These are phyloP conservation scores for Polyommatus icarus DNA, from an alignment of 2,888 invertebrate species.

Conservation along the genomic window DNA sequence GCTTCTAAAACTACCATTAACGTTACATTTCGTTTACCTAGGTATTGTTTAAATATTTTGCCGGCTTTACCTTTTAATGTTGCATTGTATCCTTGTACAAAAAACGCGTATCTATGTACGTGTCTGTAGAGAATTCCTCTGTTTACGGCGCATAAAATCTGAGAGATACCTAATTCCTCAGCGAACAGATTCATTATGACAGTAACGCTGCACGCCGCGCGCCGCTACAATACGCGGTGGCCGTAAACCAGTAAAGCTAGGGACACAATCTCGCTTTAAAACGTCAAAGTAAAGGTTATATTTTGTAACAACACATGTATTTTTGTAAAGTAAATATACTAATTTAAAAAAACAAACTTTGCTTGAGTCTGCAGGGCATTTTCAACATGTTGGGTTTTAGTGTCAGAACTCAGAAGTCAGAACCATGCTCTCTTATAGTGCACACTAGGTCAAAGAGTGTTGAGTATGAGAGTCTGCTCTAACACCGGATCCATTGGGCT, in stretches of 20 bases:
- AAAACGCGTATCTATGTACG: constrained; percentile 27
- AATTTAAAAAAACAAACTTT: too few relatives aligned
- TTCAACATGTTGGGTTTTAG: too few relatives aligned
- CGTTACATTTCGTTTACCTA: neutral
- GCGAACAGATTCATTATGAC: constrained; percentile 56
- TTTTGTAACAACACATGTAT: too few relatives aligned
- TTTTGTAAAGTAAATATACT: too few relatives aligned
- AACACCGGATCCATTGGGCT: too few relatives aligned
- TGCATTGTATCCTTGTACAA: neutral
- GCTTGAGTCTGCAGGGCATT: too few relatives aligned
- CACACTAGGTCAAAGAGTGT: too few relatives aligned
- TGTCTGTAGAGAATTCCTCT: constrained; percentile 32
- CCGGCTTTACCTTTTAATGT: neutral
- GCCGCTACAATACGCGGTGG: constrained; percentile 55
- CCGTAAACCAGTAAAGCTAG: constrained; percentile 64
- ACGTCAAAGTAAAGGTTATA: too few relatives aligned
- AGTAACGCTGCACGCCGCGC: constrained; percentile 42
- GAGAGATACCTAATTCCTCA: constrained; percentile 47
- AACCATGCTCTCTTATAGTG: too few relatives aligned
- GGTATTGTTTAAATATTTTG: neutral
- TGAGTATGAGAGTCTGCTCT: too few relatives aligned
- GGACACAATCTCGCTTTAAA: constrained; percentile 31
- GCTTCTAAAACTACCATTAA: neutral
- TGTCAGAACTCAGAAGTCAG: too few relatives aligned
- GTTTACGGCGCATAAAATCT: constrained; percentile 35